Percentiles rank a stretch among this genome's conserved stretches.
Conservation (phyloP, 1,140 invertebrate genomes). For the Drosophila lacteicornis region DNA sequence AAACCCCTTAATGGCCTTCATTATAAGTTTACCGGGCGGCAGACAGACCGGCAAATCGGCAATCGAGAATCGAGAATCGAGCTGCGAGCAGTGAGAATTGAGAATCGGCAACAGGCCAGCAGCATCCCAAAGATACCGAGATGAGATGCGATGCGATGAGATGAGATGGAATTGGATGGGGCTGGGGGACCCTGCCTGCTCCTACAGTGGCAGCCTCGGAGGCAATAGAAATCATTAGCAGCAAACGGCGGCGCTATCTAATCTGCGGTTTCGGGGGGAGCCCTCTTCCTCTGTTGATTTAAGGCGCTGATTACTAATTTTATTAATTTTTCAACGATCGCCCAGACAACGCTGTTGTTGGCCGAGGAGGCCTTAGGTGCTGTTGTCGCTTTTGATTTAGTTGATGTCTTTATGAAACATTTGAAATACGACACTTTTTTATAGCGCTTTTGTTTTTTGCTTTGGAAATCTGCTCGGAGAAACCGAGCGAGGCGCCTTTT, state of each 20-base stretch:
- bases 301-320: constrained; percentile 83
- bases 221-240: constrained; percentile 81
- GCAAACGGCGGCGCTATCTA: constrained; percentile 73
- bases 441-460: constrained; percentile 30
- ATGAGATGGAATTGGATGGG: constrained; percentile 1
- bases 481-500: constrained; percentile 68
- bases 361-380: constrained; percentile 59
- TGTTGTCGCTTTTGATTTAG: constrained; percentile 82
- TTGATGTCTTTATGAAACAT: constrained; percentile 84
- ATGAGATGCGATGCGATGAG: neutral
- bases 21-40: constrained; percentile 61
- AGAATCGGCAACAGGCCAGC: constrained; percentile 42
- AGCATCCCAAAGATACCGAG: constrained; percentile 15
- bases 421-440: constrained; percentile 82
- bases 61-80: constrained; percentile 18
- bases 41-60: constrained; percentile 57
- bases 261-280: constrained; percentile 60
- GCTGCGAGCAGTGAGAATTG: constrained; percentile 13
- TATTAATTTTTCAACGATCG: constrained; percentile 79
- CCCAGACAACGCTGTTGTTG: constrained; percentile 37
- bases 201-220: constrained; percentile 52
- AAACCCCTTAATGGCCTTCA: constrained; percentile 23
- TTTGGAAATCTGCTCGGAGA: constrained; percentile 31
- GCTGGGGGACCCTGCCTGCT: constrained; percentile 19
- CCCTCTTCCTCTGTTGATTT: constrained; percentile 65